phyloP scores from a whole-genome alignment of 2,113 vertebrate genomes.

The Chloebia gouldiae region DNA sequence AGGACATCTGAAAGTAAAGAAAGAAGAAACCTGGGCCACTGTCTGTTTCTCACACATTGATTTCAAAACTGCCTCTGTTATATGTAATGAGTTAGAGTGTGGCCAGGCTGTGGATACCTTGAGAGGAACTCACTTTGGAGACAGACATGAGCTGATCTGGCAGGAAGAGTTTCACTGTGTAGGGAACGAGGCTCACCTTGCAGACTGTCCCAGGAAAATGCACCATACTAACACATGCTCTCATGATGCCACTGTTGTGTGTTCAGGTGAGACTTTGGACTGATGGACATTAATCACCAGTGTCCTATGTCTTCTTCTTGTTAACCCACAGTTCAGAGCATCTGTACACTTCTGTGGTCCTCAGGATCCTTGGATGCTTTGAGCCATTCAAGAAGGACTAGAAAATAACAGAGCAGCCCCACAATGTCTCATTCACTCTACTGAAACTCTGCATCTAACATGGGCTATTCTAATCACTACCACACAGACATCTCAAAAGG shows the following conservation, averaged over 20 bases:
- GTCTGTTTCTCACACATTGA: conserved; percentile 72
- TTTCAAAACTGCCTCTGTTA: conserved; percentile 64
- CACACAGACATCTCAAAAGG: neutral
- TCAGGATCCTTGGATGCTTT: neutral
- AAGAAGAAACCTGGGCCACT: conserved; percentile 45
- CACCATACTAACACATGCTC: neutral
- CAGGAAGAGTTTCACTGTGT: conserved; percentile 68
- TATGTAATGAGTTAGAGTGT: conserved; percentile 73
- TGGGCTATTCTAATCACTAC: neutral
- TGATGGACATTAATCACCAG: neutral
- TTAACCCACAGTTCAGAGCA: neutral
- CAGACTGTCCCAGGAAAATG: conserved; percentile 51
- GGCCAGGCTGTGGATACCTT: conserved; percentile 46
- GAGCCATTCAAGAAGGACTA: neutral
- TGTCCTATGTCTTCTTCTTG: neutral
- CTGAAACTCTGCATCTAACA: neutral
- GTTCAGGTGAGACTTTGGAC: conserved; percentile 71
- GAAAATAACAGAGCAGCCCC: neutral
- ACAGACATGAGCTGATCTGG: conserved; percentile 59
- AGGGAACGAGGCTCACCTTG: conserved; percentile 62
- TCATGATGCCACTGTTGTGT: conserved; percentile 62
- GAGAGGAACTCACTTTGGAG: conserved; percentile 36
- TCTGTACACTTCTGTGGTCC: neutral
- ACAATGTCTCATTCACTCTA: neutral
- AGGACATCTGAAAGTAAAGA: conserved; percentile 69